Conservation (phyloP, 2,797 vertebrate species). For the Myotis planiceps region DNA sequence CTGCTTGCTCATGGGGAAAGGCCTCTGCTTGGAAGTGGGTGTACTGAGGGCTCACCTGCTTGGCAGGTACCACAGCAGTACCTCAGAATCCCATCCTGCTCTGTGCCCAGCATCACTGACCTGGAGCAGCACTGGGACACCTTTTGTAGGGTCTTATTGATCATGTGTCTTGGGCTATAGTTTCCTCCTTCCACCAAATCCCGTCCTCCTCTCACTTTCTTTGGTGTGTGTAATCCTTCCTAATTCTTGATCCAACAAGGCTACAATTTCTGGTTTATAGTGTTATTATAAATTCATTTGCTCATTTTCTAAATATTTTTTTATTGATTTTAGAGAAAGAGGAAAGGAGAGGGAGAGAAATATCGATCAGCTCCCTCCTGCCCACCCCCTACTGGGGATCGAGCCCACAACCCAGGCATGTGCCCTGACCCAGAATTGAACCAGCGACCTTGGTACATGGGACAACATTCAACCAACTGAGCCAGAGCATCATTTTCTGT, state of each 20-base stretch:
- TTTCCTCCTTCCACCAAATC: background rate
- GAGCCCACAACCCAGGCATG: too few species aligned
- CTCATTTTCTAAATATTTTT: constrained; percentile 7
- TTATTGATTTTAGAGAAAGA: too few species aligned
- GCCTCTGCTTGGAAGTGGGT: background rate
- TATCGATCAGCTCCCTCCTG: too few species aligned
- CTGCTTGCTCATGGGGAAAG: background rate
- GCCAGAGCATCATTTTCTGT: background rate
- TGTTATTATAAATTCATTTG: background rate
- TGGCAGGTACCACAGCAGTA: background rate
- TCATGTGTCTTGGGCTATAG: background rate
- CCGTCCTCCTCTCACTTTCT: background rate
- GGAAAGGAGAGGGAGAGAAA: too few species aligned
- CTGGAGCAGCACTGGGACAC: background rate
- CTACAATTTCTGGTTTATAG: background rate
- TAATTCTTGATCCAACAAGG: background rate
- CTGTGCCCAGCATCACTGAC: background rate
- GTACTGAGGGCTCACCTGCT: background rate
- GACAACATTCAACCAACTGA: too few species aligned
- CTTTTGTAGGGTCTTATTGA: background rate
- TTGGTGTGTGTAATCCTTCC: background rate
- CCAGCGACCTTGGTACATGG: too few species aligned
- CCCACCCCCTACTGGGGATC: too few species aligned
- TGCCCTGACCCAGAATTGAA: too few species aligned
- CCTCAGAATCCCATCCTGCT: background rate